These are phyloP conservation scores for Pissodes strobi DNA, from an alignment of 1,140 invertebrate species.

Conservation along the genomic window DNA sequence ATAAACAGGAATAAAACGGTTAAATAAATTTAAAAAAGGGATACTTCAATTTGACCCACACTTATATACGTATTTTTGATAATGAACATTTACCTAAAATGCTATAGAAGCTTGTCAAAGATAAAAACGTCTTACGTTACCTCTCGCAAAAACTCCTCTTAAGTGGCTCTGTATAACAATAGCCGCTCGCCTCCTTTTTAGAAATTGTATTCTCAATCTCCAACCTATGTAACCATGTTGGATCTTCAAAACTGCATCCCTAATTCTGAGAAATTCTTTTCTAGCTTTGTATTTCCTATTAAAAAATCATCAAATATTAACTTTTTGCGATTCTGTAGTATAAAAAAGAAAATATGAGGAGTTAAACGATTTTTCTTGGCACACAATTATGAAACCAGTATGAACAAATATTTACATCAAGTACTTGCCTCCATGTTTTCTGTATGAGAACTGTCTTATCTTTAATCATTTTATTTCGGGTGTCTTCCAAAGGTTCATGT, in stretches of 20 bases:
- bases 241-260: conserved; percentile 75
- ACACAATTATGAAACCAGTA: no score
- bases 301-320: conserved; percentile 53
- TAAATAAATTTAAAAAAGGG: not conserved
- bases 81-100: no score
- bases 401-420: no score
- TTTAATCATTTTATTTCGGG: conserved; percentile 69
- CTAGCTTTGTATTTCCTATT: conserved; percentile 65
- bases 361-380: no score
- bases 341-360: no score
- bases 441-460: conserved; percentile 80
- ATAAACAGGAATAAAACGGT: not conserved
- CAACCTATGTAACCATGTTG: conserved; percentile 88
- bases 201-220: conserved; percentile 81
- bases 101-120: no score
- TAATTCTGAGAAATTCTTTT: conserved; percentile 71
- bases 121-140: not conserved
- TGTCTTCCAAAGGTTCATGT: conserved; percentile 87
- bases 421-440: conserved; percentile 58
- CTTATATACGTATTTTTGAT: no score
- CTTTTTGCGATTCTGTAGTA: no score
- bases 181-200: conserved; percentile 80
- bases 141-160: conserved; percentile 84
- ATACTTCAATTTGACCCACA: no score
- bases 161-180: conserved; percentile 89